phyloP scores from a whole-genome alignment of 2,888 invertebrate species.

The Thera britannica region DNA sequence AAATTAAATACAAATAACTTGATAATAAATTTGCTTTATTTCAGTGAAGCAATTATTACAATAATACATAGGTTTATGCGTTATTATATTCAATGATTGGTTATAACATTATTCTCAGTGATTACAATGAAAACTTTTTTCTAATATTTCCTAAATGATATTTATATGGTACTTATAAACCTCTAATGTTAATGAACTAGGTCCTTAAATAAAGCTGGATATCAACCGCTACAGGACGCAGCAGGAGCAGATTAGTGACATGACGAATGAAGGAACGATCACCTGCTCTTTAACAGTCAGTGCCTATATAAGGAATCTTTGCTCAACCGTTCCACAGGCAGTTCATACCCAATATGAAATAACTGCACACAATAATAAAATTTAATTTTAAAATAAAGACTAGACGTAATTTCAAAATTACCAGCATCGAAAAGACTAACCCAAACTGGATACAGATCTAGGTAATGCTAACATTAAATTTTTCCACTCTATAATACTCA shows the following conservation, averaged over 20 bases:
- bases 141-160: conserved; percentile 37
- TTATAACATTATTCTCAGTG: conserved; percentile 37
- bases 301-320: background rate
- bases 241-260: background rate
- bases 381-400: conserved; percentile 9
- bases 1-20: conserved; percentile 23
- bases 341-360: background rate
- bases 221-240: background rate
- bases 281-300: background rate
- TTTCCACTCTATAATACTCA: background rate
- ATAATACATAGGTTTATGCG: conserved; percentile 57
- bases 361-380: conserved; percentile 23
- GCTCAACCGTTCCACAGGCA: background rate
- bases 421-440: background rate
- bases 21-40: conserved; percentile 71
- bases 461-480: background rate
- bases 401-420: conserved; percentile 1
- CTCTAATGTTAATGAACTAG: conserved; percentile 28
- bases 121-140: conserved; percentile 39
- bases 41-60: conserved; percentile 73
- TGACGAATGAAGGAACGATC: background rate
- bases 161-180: conserved; percentile 31
- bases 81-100: conserved; percentile 51
- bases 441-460: background rate
- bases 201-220: background rate